Evolutionary conservation across 2,888 invertebrate genomes (phyloP).

Genomic region (Temnothorax unifasciatus): DNA sequence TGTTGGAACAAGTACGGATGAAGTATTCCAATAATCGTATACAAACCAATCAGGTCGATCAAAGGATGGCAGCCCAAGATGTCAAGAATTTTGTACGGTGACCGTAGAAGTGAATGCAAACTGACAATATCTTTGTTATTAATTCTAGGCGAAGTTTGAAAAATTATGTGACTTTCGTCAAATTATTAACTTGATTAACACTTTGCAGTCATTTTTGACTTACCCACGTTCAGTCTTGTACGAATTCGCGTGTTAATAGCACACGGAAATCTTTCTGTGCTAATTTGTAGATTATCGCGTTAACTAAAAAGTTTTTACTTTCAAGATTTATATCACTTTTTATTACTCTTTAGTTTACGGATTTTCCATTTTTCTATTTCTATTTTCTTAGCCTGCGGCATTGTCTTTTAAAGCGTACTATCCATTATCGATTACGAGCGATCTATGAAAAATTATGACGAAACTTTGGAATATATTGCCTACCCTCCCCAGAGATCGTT

Average conservation of each 20-base stretch:
- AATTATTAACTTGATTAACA: neutral
- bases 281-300: neutral
- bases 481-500: constrained; percentile 4
- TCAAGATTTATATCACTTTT: neutral
- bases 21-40: constrained; percentile 79
- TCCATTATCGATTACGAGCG: constrained; percentile 5
- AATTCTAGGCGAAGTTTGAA: neutral
- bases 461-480: constrained; percentile 27
- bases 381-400: constrained; percentile 3
- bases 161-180: neutral
- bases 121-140: neutral
- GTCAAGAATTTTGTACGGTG: constrained; percentile 50
- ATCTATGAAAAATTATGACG: constrained; percentile 36
- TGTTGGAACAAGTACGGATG: constrained; percentile 70
- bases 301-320: neutral
- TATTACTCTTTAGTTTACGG: neutral
- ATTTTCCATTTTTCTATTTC: neutral
- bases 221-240: neutral
- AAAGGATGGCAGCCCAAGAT: constrained; percentile 27
- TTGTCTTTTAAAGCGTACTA: neutral
- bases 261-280: neutral
- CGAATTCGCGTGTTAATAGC: neutral
- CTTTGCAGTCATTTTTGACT: neutral
- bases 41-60: constrained; percentile 44
- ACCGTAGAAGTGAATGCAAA: neutral